These are phyloP conservation scores for Mus caroli DNA, from an alignment of 2,797 vertebrate species.

Conservation along the genomic window DNA sequence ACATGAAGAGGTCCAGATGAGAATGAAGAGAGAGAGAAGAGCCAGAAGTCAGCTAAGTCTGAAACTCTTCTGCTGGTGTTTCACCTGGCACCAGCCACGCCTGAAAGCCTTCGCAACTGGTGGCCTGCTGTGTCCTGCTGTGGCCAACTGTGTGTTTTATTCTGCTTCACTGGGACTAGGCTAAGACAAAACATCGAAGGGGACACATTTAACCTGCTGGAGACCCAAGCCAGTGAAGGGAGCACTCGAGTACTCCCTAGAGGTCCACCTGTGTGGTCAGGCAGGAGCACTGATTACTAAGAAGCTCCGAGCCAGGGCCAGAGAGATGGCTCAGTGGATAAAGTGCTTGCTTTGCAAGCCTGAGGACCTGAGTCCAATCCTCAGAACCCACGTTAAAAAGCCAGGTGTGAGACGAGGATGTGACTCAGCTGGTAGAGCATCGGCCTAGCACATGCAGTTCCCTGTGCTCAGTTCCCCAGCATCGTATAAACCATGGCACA, in stretches of 20 bases:
- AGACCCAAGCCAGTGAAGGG: not conserved
- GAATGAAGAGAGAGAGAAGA: not conserved
- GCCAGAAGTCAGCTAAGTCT: not conserved
- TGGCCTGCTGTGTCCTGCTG: no score
- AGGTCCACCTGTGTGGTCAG: no score
- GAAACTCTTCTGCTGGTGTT: not conserved
- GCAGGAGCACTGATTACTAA: not conserved
- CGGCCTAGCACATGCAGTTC: not conserved
- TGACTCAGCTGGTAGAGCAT: not conserved
- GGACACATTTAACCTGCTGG: not conserved
- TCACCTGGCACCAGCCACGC: not conserved
- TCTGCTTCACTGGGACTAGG: not conserved
- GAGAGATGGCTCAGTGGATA: no score
- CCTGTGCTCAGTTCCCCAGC: not conserved
- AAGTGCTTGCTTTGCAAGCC: not conserved
- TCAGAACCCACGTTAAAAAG: not conserved
- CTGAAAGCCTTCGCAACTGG: not conserved
- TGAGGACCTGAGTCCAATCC: not conserved
- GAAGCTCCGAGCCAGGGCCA: not conserved
- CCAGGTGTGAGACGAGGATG: no score
- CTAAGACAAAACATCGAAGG: not conserved
- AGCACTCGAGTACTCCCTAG: not conserved
- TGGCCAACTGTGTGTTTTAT: not conserved
- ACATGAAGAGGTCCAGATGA: not conserved
- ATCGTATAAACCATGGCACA: no score